Evolutionary conservation across 1,140 invertebrate species (phyloP), one percentile per base, ranked within the genome.

Genomic region (Drosophila novamexicana): DNA sequence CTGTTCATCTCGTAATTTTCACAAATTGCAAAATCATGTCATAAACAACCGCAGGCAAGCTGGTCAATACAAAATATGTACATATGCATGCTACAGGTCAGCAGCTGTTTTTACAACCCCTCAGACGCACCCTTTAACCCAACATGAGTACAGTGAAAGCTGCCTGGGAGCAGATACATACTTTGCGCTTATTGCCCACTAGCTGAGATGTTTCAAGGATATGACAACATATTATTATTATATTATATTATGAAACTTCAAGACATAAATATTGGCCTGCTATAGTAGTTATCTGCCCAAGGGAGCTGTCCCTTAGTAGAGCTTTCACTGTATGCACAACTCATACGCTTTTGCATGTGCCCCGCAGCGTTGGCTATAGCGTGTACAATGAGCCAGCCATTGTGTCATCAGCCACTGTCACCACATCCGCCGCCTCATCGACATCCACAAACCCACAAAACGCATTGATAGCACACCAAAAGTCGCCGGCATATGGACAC

Each of bases 11-110:
- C 86, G 82, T 83, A 88, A 86, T 89, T 66, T 68, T 66, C 54
- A 54, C 50, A 90, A 91, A 91, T 91, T 81, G 90, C 71, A 91
- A 86, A 91, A 81, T 80, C 85, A 86, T 91, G 89, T 91, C 85
- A 81, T 79, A 83, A 68, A 77, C 65, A 59, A 54, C 90, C 82
- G 32, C 52, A 14, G 65, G 84, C 10, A 9, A 29, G 12, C 22
- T 44, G 68, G 71, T 76, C 85, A 78, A 84, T 45, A 53, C 52
- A 34, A 42, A 4, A 32, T 36, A 2, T 6, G 6, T 29, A 10
- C 10, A 9, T 22, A 49, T 49, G 18, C 10, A 14, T 39, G 47
- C 7, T n/a, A 14, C 52, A 57, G 63, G 34, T 59, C 59, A 44
- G 58, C n/a, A 37, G 16, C 42, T 22, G 52, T 56, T 74, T 68